Base-by-base conservation (phyloP, 2,888 invertebrate species). In the Drosophila anceps region DNA sequence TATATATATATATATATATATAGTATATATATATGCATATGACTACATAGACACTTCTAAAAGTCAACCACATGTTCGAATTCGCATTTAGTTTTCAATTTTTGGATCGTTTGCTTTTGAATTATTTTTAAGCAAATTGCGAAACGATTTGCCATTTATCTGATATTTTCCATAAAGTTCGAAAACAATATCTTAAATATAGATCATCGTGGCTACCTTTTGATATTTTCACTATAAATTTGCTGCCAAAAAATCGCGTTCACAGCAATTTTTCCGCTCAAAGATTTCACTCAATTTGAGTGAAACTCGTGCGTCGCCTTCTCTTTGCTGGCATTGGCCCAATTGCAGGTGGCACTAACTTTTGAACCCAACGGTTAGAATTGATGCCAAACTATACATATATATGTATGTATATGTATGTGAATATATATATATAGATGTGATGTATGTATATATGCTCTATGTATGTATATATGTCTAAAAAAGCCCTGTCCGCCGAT, bases 31-130 rank as follows among this genome's bases (percentile, higher is more conserved):
- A 15, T n/a, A 27, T 10, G 6, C n/a, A n/a, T 48, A 10, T 50
- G 12, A 12, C 27, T 10, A 10, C 4, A 51, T 51, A 53, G 29
- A n/a, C 27, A 69, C 61, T 75, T 54, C 41, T 53, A 46, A 76
- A 27, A 70, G 66, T 70, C 88, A 83, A 85, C 90, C 88, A 88
- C 84, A 85, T 85, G 84, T 90, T 90, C 69, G 48, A 51, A 61
- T 61, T 15, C 48, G n/a, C 48, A 50, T 50, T 18, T 50, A 12
- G 66, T 48, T 67, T 55, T 62, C 55, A 55, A 59, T 50, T 29
- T 63, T 53, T 39, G 48, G 20, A 54, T 64, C 58, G 41, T 18
- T 66, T 75, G 31, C 35, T 57, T 58, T 54, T 35, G 43, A 48
- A 39, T 69, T 78, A 71, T 75, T 77, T 73, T 69, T 55, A 72